Base-by-base conservation (phyloP, 2,113 vertebrate species). In the Noturus placidus region DNA sequence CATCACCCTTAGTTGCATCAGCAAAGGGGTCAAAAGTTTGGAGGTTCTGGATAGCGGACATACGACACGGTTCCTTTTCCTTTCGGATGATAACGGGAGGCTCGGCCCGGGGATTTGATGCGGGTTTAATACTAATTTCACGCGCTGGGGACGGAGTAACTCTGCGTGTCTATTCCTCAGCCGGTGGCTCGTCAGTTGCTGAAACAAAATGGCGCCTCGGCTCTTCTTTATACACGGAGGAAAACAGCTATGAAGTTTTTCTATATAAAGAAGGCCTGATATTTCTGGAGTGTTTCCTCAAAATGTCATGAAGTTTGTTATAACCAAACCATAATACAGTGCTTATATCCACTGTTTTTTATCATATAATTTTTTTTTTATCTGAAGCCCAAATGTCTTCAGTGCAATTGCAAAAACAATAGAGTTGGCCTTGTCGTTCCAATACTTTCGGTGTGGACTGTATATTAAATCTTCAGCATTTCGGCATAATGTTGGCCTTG, bases 51-150 rank as follows among this genome's bases (percentile, higher is more conserved):
- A 38, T 38, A 38, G 38, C 38, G 38, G 38, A 38, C 38, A 38
- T 38, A 38, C 38, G 38, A 38, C 4, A 38, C 38, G 38, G 4
- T 38, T 38, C 38, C 38, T 38, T 38, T 38, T 38, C 38, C 38
- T 38, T 94, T 93, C 93, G 93, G 92, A 94, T 90, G 92, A 93
- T 93, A 95, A 95, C 93, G 94, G 93, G 90, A 91, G 88, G 86
- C 81, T 83, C 9, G 81, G 81, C 15, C 61, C 81, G 81, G 81
- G 0, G 22, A 30, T 65, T 67, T n/a, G 30, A 67, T 10, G 59
- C 38, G 81, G 42, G 13, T 50, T 67, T 46, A 30, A 17, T 83
- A 27, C 2, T n/a, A 3, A 1, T 46, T 67, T 65, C 46, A 65
- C 57, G 59, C 59, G 59, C 57, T 46, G 7, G 9, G 1, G 1